These are phyloP conservation scores for Tapirus terrestris DNA, from an alignment of 2,113 vertebrate species.

Conservation along the genomic window DNA sequence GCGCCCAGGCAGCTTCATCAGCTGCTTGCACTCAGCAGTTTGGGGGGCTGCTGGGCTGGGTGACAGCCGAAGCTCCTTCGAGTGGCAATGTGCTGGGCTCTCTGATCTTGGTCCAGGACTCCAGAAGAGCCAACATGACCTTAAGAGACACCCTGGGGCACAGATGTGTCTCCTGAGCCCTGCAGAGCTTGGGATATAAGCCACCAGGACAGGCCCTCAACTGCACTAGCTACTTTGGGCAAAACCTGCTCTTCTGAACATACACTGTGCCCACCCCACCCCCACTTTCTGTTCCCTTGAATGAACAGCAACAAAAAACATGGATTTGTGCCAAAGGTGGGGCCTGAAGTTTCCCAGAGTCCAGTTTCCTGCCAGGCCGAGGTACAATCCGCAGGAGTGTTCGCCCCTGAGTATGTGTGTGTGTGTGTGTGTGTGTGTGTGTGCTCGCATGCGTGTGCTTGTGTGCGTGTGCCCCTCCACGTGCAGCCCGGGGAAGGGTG, in stretches of 20 bases:
- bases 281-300: not conserved
- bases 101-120: not conserved
- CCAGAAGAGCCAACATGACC: not conserved
- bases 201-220: fast-evolving
- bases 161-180: not conserved
- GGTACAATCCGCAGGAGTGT: not conserved
- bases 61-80: not conserved
- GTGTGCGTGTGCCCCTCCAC: not conserved
- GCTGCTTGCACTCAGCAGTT: not conserved
- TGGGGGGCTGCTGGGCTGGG: fast-evolving
- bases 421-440: no score
- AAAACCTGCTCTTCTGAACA: not conserved
- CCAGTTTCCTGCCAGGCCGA: constrained; percentile 58
- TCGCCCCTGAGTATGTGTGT: not conserved
- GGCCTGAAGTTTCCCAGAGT: constrained; percentile 54
- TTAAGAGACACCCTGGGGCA: not conserved
- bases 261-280: not conserved
- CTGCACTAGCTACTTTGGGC: not conserved
- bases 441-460: fast-evolving
- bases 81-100: not conserved
- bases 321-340: constrained; percentile 44
- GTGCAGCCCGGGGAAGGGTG: not conserved
- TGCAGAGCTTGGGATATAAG: not conserved
- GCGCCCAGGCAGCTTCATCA: not conserved
- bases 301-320: constrained; percentile 68